Base-by-base conservation (phyloP, 1,140 invertebrate genomes). In the Drosophila suzukii region DNA sequence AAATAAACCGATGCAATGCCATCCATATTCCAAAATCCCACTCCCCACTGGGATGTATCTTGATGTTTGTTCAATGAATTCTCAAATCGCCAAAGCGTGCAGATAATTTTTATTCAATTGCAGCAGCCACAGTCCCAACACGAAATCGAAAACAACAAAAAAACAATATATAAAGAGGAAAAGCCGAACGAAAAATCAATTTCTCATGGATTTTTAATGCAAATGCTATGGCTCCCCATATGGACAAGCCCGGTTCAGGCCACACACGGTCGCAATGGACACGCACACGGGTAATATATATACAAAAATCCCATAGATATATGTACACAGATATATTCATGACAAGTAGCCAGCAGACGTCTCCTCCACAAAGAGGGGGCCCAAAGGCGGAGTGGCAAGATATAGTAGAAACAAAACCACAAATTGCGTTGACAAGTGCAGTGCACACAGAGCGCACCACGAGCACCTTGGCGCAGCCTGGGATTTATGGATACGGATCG, bases 21-120 rank as follows among this genome's bases (percentile, higher is more conserved):
- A 66, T 57, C 67, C 44, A 66, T 57, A 56, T 55, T 47, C 56
- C 36, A 41, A 6, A 71, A 50, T 55, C 49, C 60, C 59, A 36
- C 46, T 43, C 59, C 44, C 38, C 44, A 24, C 30, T 34, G 34
- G 20, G 47, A 76, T 72, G 82, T 88, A 88, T 88, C 75, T 79
- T 62, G 60, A 67, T 83, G 62, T 82, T 60, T 86, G 84, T 80
- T 86, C 79, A 86, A 79, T 86, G 83, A 86, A 83, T 86, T 83
- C 84, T 83, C 75, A 80, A 86, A 86, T 79, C 79, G 79, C 27
- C 66, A 86, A 86, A 88, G 83, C 79, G 84, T 86, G 83, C 83
- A 86, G 83, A 86, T 88, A 86, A 86, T 88, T 88, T 67, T 68
- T 86, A 79, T 83, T 76, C 83, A 86, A 85, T 85, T 85, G 82